These are phyloP conservation scores for Drosophila algonquin DNA, from an alignment of 2,888 invertebrate genomes.

Conservation along the genomic window DNA sequence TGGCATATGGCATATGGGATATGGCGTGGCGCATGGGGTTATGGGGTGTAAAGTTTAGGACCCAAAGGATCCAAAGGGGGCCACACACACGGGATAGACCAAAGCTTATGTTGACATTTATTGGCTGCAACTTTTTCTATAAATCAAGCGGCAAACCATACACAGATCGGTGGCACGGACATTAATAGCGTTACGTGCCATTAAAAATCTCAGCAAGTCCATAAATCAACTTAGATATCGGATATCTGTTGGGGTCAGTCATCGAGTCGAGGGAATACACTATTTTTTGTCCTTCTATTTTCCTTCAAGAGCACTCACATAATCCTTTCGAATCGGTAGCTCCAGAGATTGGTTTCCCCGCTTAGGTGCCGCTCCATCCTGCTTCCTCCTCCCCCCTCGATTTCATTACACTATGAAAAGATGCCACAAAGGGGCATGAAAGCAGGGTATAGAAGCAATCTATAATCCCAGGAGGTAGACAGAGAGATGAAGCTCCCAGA, in stretches of 20 bases:
- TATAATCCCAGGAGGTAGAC: slow-evolving; percentile 13
- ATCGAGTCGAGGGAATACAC: background rate
- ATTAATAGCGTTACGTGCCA: slow-evolving; percentile 50
- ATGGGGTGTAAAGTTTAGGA: background rate
- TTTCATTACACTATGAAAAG: slow-evolving; percentile 11
- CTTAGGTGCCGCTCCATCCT: background rate
- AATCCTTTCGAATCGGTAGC: slow-evolving; percentile 26
- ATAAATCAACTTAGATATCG: slow-evolving; percentile 57
- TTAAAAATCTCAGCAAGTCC: slow-evolving; percentile 53
- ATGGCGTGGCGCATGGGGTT: background rate
- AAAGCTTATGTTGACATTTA: slow-evolving; percentile 67
- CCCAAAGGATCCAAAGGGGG: background rate
- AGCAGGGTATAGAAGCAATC: slow-evolving; percentile 31
- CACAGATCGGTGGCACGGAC: slow-evolving; percentile 19
- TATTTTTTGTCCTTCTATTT: background rate
- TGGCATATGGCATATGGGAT: background rate
- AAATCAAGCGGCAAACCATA: slow-evolving; percentile 57
- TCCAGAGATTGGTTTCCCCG: slow-evolving; percentile 42
- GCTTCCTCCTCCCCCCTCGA: slow-evolving; percentile 17
- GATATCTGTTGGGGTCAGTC: background rate
- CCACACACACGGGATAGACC: background rate
- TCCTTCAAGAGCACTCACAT: background rate
- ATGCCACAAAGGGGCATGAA: slow-evolving; percentile 1
- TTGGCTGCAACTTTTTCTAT: slow-evolving; percentile 76
- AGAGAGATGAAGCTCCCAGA: slow-evolving; percentile 28